Conservation (phyloP, 2,888 invertebrate species). For the Aphidoletes aphidimyza region DNA sequence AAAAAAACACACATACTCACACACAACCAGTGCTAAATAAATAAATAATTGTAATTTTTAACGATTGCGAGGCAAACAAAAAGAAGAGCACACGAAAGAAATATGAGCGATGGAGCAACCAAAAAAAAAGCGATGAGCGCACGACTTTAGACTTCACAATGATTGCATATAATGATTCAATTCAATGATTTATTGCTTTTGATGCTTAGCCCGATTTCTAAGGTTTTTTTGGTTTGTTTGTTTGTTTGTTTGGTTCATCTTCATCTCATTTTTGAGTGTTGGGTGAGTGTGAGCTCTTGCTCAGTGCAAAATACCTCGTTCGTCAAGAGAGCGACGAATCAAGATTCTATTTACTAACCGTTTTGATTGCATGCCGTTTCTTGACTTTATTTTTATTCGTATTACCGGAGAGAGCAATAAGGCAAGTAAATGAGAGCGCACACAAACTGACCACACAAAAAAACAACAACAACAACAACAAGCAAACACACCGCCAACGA, state of each 20-base stretch:
- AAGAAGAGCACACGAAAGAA: not conserved
- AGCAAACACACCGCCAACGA: not conserved
- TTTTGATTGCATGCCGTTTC: slow-evolving; percentile 32
- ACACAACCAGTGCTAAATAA: too few relatives aligned
- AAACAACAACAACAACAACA: not conserved
- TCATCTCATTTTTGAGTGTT: not conserved
- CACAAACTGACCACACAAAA: too few relatives aligned
- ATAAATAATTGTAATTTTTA: slow-evolving; percentile 36
- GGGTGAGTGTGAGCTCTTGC: not conserved
- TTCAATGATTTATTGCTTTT: slow-evolving; percentile 43
- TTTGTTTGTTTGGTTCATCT: not conserved
- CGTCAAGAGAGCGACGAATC: not conserved
- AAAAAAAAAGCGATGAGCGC: not conserved
- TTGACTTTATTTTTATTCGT: slow-evolving; percentile 37
- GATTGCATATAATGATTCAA: slow-evolving; percentile 53
- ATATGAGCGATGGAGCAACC: not conserved
- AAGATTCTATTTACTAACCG: slow-evolving; percentile 44
- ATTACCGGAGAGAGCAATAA: too few relatives aligned
- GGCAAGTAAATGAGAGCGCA: too few relatives aligned
- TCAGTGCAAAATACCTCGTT: not conserved
- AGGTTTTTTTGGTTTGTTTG: not conserved
- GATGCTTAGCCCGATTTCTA: slow-evolving; percentile 50
- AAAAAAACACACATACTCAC: too few relatives aligned
- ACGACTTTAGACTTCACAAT: slow-evolving; percentile 11
- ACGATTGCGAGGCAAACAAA: too few relatives aligned